These are phyloP conservation scores for Panagrolaimus sp. DNA, from an alignment of 1,140 invertebrate genomes.

Conservation along the genomic window DNA sequence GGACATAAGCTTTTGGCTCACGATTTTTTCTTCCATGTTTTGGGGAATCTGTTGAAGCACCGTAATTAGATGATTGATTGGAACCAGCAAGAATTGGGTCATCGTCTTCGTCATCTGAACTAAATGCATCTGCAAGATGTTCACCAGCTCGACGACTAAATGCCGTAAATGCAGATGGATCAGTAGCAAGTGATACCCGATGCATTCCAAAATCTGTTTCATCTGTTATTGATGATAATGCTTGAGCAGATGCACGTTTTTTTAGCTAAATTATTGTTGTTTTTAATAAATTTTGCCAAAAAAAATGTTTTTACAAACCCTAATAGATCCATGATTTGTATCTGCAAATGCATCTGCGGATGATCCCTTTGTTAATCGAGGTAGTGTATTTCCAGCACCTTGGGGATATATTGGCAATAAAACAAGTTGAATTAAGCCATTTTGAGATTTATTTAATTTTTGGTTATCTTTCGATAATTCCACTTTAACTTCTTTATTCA, in stretches of 20 bases:
- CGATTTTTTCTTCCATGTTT: background rate
- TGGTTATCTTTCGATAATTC: conserved; percentile 84
- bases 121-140: background rate
- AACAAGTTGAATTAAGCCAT: conserved; percentile 1
- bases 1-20: background rate
- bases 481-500: conserved; percentile 81
- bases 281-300: background rate
- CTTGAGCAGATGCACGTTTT: background rate
- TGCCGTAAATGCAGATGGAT: background rate
- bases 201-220: background rate
- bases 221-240: background rate
- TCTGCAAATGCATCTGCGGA: background rate
- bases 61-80: background rate
- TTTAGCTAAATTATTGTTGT: background rate
- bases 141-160: background rate
- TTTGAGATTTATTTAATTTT: background rate
- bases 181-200: background rate
- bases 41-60: background rate
- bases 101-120: background rate
- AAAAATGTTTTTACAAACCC: background rate
- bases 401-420: background rate
- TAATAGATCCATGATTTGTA: background rate
- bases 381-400: background rate
- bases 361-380: background rate
- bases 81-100: background rate